Evolutionary conservation across 1,140 invertebrate species (phyloP).

Genomic region (Homalodisca vitripennis): DNA sequence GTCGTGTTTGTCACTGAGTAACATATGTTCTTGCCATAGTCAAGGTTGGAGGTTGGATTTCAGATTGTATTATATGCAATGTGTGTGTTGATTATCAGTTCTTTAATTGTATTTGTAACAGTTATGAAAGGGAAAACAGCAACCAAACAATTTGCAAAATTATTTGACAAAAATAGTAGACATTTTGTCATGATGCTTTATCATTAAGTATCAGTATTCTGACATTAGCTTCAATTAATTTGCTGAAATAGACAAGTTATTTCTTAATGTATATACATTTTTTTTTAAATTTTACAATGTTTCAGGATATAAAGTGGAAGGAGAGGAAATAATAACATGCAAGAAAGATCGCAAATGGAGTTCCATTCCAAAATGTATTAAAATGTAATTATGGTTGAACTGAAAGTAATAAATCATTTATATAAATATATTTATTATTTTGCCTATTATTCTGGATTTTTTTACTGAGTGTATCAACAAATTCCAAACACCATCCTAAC

Average conservation of each 20-base stretch:
- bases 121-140: neutral
- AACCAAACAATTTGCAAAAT: neutral
- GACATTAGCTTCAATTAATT: neutral
- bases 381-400: too few relatives aligned
- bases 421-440: too few relatives aligned
- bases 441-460: too few relatives aligned
- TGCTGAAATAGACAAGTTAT: too few relatives aligned
- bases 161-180: neutral
- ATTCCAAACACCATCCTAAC: too few relatives aligned
- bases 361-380: slow-evolving; percentile 38
- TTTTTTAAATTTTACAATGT: slow-evolving; percentile 37
- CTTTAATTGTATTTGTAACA: too few relatives aligned
- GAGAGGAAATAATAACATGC: slow-evolving; percentile 43
- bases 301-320: slow-evolving; percentile 50
- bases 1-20: too few relatives aligned
- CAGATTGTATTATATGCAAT: too few relatives aligned
- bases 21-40: too few relatives aligned
- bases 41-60: too few relatives aligned
- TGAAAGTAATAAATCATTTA: neutral
- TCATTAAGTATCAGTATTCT: neutral
- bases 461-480: too few relatives aligned
- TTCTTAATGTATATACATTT: neutral
- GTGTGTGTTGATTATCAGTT: too few relatives aligned
- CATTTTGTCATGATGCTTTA: neutral
- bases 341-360: slow-evolving; percentile 45